Evolutionary conservation across 2,888 invertebrate species (phyloP).

Genomic region (Hydropsyche betteni): DNA sequence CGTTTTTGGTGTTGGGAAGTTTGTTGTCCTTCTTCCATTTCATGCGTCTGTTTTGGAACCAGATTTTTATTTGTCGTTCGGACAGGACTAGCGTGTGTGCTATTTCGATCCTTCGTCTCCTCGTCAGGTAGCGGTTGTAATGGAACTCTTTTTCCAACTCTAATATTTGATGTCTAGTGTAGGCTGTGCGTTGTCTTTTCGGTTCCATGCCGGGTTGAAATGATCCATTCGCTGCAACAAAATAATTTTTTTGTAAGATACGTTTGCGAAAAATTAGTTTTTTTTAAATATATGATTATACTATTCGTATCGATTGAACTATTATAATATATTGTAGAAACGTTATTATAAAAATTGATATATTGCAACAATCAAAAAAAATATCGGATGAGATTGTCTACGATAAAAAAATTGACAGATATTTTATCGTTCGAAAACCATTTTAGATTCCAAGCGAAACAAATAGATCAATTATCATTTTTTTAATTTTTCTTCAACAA

Average conservation of each 20-base stretch:
- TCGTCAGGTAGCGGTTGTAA: slow-evolving; percentile 95
- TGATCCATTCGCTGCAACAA: slow-evolving; percentile 82
- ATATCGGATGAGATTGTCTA: no score
- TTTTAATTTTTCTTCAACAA: no score
- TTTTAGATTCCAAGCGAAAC: no score
- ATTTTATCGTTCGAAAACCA: no score
- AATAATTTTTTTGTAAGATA: slow-evolving; percentile 49
- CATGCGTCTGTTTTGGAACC: slow-evolving; percentile 88
- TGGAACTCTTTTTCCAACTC: slow-evolving; percentile 98
- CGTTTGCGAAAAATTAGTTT: no score
- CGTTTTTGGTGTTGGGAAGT: slow-evolving; percentile 83
- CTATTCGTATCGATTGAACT: no score
- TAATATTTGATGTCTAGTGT: slow-evolving; percentile 97
- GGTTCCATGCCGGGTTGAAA: slow-evolving; percentile 95
- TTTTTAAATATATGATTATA: no score
- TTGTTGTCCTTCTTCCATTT: slow-evolving; percentile 91
- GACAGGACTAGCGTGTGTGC: slow-evolving; percentile 94
- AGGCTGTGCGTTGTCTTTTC: slow-evolving; percentile 95
- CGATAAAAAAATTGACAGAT: no score
- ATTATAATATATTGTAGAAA: no score
- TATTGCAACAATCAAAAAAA: no score
- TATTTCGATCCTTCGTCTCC: slow-evolving; percentile 95
- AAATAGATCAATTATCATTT: no score
- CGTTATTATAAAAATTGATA: no score
- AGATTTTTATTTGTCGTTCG: slow-evolving; percentile 89